Percentiles rank a stretch among this genome's conserved stretches.
Conservation (phyloP, 2,113 vertebrate genomes). For the Rhadina sibilatrix region DNA sequence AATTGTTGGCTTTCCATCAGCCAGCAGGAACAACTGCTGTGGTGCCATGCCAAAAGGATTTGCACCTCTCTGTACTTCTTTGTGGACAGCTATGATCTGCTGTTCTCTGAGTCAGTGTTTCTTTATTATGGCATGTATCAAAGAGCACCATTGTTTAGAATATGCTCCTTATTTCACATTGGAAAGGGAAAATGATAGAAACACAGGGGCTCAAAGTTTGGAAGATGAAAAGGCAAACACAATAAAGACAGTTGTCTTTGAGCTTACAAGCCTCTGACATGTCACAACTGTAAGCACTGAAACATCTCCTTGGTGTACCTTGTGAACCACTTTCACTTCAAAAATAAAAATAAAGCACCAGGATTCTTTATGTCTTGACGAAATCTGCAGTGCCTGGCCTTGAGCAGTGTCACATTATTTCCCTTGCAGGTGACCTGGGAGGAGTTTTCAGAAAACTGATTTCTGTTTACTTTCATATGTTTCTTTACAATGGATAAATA, state of each 20-base stretch:
- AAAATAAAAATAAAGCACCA: conserved; percentile 43
- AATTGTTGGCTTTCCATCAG: conserved; percentile 56
- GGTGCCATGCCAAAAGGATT: conserved; percentile 50
- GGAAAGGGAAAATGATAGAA: conserved; percentile 45
- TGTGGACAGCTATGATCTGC: conserved; percentile 50
- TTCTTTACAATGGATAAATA: conserved; percentile 39
- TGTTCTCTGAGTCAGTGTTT: conserved; percentile 36
- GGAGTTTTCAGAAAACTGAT: neutral
- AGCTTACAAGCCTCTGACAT: conserved; percentile 57
- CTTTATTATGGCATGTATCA: conserved; percentile 43
- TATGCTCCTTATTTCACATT: conserved; percentile 43
- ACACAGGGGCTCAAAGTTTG: conserved; percentile 50
- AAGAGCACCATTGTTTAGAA: conserved; percentile 59
- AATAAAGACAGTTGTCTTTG: conserved; percentile 58
- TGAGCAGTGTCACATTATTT: conserved; percentile 17
- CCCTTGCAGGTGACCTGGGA: conserved; percentile 31
- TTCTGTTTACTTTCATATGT: conserved; percentile 32
- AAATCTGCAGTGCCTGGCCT: neutral
- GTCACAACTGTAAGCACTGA: conserved; percentile 53
- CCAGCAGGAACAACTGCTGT: conserved; percentile 26
- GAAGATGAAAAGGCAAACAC: conserved; percentile 66
- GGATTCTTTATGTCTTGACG: conserved; percentile 21
- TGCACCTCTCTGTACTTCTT: conserved; percentile 53
- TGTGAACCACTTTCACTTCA: conserved; percentile 57
- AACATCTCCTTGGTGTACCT: conserved; percentile 37